A percentile compares a stretch with the other conserved stretches of the same genome.
phyloP scores from a whole-genome alignment of 2,797 vertebrate species.

The Helicolenus hilgendorfi region DNA sequence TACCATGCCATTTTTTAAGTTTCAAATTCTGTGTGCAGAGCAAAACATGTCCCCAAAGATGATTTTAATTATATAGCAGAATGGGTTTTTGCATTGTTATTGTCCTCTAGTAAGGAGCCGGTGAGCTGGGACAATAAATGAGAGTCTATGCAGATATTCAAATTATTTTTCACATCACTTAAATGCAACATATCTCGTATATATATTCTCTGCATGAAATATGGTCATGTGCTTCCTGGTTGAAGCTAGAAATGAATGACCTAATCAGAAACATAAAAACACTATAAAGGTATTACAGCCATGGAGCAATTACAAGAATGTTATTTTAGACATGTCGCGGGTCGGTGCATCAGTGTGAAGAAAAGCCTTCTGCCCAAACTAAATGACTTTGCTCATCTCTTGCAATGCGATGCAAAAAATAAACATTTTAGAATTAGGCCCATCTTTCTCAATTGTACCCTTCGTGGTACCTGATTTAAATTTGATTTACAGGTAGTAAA shows the following conservation, averaged over 20 bases:
- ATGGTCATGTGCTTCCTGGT: slow-evolving; percentile 37
- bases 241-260: slow-evolving; percentile 63
- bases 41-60: slow-evolving; percentile 88
- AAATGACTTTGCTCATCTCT: slow-evolving; percentile 79
- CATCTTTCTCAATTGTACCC: slow-evolving; percentile 88
- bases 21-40: slow-evolving; percentile 86
- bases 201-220: slow-evolving; percentile 51
- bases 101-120: slow-evolving; percentile 76
- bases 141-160: slow-evolving; percentile 67
- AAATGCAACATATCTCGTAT: slow-evolving; percentile 58
- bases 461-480: slow-evolving; percentile 79
- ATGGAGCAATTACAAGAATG: slow-evolving; percentile 65
- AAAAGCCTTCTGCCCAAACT: slow-evolving; percentile 48
- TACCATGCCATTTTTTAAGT: slow-evolving; percentile 89
- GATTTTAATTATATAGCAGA: slow-evolving; percentile 87
- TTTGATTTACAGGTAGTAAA: slow-evolving; percentile 86
- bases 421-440: slow-evolving; percentile 80
- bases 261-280: slow-evolving; percentile 74
- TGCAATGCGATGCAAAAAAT: slow-evolving; percentile 79
- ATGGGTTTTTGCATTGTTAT: slow-evolving; percentile 85
- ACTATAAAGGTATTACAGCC: slow-evolving; percentile 58
- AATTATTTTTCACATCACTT: slow-evolving; percentile 73
- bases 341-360: slow-evolving; percentile 56
- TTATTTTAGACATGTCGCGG: slow-evolving; percentile 53
- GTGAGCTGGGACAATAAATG: slow-evolving; percentile 76